Base-by-base conservation (phyloP, 2,888 invertebrate genomes). In the Caenorhabditis wallacei region DNA sequence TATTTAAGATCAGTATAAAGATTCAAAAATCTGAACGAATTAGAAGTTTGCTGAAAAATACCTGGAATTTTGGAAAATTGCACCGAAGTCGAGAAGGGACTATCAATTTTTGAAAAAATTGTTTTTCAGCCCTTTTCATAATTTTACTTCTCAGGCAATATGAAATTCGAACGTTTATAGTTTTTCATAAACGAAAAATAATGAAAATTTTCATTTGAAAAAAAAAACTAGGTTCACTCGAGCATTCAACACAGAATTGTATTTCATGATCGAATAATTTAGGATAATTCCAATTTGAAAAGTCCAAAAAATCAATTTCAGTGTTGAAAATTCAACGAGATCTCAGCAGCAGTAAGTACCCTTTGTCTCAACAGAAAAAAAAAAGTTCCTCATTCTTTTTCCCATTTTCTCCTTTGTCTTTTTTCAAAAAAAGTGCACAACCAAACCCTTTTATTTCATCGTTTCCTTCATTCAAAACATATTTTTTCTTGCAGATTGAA, bases 401-500 rank as follows among this genome's bases (percentile, higher is more conserved):
- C 57, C 35, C 54, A 13, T 40, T 71, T 37, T 61, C 43, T 57
- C 46, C 61, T 57, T 63, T 72, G 43, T 43, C 43, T 22, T 16
- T 66, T 26, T 24, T 35, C 40, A 11, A n/a, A 51, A 54, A 68
- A 68, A 53, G 59, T 69, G 68, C 51, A 64, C 54, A 63, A 26
- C 40, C 59, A 40, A 61, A 53, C 59, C 64, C 54, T 63, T 54
- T 69, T 48, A 48, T 48, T 66, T 56, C 37, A 51, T 24, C 20
- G 48, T 35, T 64, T 63, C 35, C 24, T n/a, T n/a, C 30, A 64
- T 20, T 51, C 37, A 26, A 7, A 13, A 5, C 13, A 48, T 48
- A 18, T 24, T 37, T 30, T 43, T 43, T 68, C 24, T 63, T 66
- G 51, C 82, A 86, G 91, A 30, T 74, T 91, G 66, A 91, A 91